A percentile compares a stretch with the other conserved stretches of the same genome.
phyloP scores from a whole-genome alignment of 2,113 vertebrate genomes.

The Dendropsophus ebraccatus region DNA sequence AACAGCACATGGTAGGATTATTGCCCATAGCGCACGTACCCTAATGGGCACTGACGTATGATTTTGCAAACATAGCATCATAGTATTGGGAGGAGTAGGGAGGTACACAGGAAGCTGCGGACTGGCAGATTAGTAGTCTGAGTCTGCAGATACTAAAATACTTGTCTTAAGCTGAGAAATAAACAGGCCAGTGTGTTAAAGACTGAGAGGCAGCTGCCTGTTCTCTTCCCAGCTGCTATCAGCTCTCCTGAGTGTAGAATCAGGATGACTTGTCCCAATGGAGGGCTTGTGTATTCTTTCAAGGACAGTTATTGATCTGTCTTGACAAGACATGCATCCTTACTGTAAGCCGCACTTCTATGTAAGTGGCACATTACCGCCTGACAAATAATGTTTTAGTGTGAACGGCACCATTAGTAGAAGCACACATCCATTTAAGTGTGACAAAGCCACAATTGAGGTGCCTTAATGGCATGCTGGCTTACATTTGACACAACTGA shows the following conservation, averaged over 20 bases:
- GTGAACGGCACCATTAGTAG: background rate
- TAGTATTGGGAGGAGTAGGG: too few species aligned
- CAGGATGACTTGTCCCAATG: background rate
- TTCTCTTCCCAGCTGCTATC: background rate
- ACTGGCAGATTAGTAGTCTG: background rate
- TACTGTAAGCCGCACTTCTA: background rate
- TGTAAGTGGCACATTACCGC: background rate
- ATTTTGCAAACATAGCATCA: too few species aligned
- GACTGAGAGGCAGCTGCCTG: background rate
- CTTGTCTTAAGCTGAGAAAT: background rate
- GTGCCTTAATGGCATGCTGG: background rate
- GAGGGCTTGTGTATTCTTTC: background rate
- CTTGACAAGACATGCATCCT: background rate
- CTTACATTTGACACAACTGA: background rate
- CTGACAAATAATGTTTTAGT: background rate
- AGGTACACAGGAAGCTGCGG: too few species aligned
- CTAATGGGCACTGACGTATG: too few species aligned
- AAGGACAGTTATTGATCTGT: background rate
- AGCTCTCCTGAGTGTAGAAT: background rate
- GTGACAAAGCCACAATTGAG: background rate
- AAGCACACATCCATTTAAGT: background rate
- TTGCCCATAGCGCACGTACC: too few species aligned
- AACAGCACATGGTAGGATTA: too few species aligned
- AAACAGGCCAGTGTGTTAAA: background rate
- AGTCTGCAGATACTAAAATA: background rate